Evolutionary conservation across 1,140 invertebrate species (phyloP).

Genomic region (Lanistes nyassanus): DNA sequence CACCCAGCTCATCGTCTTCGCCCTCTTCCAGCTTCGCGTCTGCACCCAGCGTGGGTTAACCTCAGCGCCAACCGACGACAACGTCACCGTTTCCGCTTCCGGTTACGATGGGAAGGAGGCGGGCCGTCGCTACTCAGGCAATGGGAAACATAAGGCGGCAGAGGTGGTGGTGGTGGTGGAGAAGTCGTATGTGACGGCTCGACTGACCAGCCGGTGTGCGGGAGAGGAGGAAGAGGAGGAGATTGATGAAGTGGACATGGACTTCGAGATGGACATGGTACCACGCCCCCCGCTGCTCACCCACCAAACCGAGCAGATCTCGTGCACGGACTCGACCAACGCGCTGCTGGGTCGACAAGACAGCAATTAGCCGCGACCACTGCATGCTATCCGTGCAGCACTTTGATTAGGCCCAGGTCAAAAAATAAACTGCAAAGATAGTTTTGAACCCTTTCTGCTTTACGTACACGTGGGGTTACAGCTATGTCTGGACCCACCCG

Average conservation of each 20-base stretch:
- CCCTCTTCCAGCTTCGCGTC: constrained; percentile 46
- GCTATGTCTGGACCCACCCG: no score
- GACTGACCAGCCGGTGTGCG: neutral
- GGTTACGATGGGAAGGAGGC: no score
- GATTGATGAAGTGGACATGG: constrained; percentile 12
- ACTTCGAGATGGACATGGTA: constrained; percentile 19
- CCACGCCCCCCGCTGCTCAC: neutral
- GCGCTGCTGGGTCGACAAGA: neutral
- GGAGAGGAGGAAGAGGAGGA: neutral
- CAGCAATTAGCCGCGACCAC: no score
- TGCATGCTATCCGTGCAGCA: no score
- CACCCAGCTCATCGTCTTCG: constrained; percentile 48
- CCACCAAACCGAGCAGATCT: constrained; percentile 9
- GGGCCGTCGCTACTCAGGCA: no score
- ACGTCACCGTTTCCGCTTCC: no score
- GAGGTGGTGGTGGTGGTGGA: neutral
- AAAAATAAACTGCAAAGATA: no score
- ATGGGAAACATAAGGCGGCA: neutral
- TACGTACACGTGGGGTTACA: no score
- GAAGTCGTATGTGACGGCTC: neutral
- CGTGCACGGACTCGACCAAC: constrained; percentile 16
- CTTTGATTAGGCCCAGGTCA: no score
- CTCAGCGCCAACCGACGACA: no score
- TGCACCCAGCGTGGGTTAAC: constrained; percentile 31
- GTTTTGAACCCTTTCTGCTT: no score